A percentile compares a stretch with the other conserved stretches of the same genome.
phyloP scores from a whole-genome alignment of 2,888 invertebrate species.

The Chaitophorus viminalis region DNA sequence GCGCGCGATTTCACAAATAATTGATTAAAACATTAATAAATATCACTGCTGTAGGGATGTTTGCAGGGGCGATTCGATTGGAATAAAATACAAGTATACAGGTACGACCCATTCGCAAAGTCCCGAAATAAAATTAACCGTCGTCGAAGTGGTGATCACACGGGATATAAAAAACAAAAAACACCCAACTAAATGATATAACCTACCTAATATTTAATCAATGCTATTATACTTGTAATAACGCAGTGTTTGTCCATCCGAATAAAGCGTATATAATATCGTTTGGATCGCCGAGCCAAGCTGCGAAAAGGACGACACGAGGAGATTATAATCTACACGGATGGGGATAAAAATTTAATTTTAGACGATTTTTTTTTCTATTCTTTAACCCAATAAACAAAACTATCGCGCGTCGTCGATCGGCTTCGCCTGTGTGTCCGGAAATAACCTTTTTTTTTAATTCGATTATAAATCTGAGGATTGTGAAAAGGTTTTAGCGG shows the following conservation, averaged over 20 bases:
- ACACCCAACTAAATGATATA: no score
- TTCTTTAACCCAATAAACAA: neutral
- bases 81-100: neutral
- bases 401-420: neutral
- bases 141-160: neutral
- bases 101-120: no score
- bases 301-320: neutral
- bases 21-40: neutral
- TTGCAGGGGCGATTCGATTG: no score
- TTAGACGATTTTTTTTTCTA: neutral
- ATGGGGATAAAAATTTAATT: neutral
- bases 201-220: no score
- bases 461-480: constrained; percentile 23
- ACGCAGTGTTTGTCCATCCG: no score
- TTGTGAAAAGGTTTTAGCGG: neutral
- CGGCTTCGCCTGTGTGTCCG: neutral
- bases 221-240: no score
- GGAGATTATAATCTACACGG: neutral
- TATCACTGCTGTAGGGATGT: neutral
- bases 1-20: neutral
- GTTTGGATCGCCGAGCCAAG: neutral
- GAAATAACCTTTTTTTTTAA: neutral
- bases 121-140: neutral
- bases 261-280: neutral
- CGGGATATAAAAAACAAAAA: no score